Percentiles rank a stretch among this genome's conserved stretches.
These are phyloP conservation scores for Bos indicus DNA, from an alignment of 2,113 vertebrate species.

Conservation along the genomic window DNA sequence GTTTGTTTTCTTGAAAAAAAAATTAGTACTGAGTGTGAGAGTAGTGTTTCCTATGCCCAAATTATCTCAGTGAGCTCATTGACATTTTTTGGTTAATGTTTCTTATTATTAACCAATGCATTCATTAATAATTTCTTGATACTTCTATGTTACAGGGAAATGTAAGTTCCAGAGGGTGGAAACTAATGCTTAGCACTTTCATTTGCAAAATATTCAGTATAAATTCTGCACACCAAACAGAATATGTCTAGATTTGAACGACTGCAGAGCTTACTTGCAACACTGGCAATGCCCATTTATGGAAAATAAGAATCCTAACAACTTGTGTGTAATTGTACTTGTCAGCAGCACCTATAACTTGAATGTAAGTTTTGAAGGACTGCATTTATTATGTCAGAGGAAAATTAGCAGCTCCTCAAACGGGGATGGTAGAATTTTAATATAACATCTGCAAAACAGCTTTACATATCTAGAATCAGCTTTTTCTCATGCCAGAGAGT, in stretches of 20 bases:
- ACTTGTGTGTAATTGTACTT: conserved; percentile 51
- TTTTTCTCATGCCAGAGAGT: conserved; percentile 3
- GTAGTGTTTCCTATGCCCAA: neutral
- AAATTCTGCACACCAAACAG: conserved; percentile 45
- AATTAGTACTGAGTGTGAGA: neutral
- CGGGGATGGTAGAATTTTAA: conserved; percentile 53
- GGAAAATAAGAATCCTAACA: conserved; percentile 21
- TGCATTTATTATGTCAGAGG: conserved; percentile 63
- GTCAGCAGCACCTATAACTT: conserved; percentile 61
- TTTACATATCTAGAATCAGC: conserved; percentile 57
- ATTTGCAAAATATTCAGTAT: conserved; percentile 40
- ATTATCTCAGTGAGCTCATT: neutral
- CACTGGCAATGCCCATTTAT: conserved; percentile 37
- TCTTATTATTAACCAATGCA: neutral
- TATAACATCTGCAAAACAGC: conserved; percentile 59
- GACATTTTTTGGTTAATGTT: neutral
- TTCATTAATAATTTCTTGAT: conserved; percentile 23
- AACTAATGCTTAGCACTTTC: conserved; percentile 31
- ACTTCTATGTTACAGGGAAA: neutral
- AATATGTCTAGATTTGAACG: conserved; percentile 5
- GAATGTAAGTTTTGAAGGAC: conserved; percentile 48
- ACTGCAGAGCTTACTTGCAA: conserved; percentile 1
- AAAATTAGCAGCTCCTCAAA: conserved; percentile 68
- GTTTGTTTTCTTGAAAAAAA: neutral
- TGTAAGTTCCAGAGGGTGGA: neutral